Base-by-base conservation (phyloP, 2,797 vertebrate genomes). In the Trematomus bernacchii region DNA sequence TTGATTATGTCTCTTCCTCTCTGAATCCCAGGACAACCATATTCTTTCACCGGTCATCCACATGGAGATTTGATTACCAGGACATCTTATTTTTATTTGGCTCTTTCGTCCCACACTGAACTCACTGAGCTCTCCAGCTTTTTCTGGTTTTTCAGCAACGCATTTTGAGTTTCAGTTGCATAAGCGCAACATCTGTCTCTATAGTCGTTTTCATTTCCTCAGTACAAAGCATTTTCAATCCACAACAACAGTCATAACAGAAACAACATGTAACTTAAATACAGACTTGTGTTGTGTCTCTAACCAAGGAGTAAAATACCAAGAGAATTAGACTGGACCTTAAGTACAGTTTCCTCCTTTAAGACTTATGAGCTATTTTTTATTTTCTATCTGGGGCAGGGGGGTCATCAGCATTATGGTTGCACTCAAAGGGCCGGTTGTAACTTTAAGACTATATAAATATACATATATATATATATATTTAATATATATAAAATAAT, bases 1-100 rank as follows among this genome's bases (percentile, higher is more conserved):
- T 84, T 61, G 72, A 84, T 84, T 60, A 37, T 43, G 50, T 63
- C 59, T 79, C 46, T 85, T 85, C 66, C 66, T 74, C 51, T 79
- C 53, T 70, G 30, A 71, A 73, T 66, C 73, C 68, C 72, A 69
- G 51, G 21, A 71, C 54, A 59, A 61, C 10, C n/a, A 2, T 53
- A 10, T 57, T 50, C 42, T 44, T 61, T 80, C 59, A 64, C 55
- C 19, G 48, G 30, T 78, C 16, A 14, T 44, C 47, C 62, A 57
- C 6, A 16, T n/a, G 18, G 50, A 52, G 42, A 44, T 37, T 48
- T 50, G 48, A 23, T 76, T 48, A 40, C 51, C 30, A 51, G 42
- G 13, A 66, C 48, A 57, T 67, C 43, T 62, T 33, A 23, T 71
- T 73, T 69, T 64, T 12, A 44, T 48, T 43, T 44, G 21, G 14